A percentile compares a stretch with the other conserved stretches of the same genome.
Conservation (phyloP, 2,113 vertebrate species). For the Saguinus midas region DNA sequence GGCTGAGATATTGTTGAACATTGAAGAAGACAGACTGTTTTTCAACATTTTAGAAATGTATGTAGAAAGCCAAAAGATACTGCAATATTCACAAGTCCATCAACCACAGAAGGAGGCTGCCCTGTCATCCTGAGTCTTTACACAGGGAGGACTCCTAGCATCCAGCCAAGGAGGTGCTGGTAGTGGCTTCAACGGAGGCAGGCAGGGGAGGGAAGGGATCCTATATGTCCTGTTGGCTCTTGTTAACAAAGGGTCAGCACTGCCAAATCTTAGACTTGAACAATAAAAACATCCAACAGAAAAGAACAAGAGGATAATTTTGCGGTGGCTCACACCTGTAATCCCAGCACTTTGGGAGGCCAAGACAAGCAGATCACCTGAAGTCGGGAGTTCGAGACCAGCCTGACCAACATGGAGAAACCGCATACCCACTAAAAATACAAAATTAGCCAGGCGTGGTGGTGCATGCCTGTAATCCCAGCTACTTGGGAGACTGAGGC, state of each 20-base stretch:
- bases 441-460: too few relatives aligned
- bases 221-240: slow-evolving; percentile 79
- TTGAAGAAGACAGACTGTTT: too few relatives aligned
- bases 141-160: slow-evolving; percentile 76
- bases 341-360: too few relatives aligned
- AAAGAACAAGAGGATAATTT: slow-evolving; percentile 84
- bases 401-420: too few relatives aligned
- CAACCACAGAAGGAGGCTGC: slow-evolving; percentile 99
- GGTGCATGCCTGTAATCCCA: too few relatives aligned
- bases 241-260: slow-evolving; percentile 72
- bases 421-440: too few relatives aligned
- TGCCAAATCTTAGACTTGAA: slow-evolving; percentile 84
- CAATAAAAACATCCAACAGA: slow-evolving; percentile 78
- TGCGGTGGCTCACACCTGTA: too few relatives aligned
- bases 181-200: slow-evolving; percentile 73
- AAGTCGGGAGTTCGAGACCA: too few relatives aligned
- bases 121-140: slow-evolving; percentile 96
- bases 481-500: too few relatives aligned
- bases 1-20: too few relatives aligned
- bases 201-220: slow-evolving; percentile 81
- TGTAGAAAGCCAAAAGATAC: slow-evolving; percentile 97
- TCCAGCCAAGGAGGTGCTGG: slow-evolving; percentile 69
- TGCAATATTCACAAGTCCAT: slow-evolving; percentile 98
- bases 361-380: too few relatives aligned
- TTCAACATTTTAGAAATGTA: slow-evolving; percentile 88